A percentile compares a stretch with the other conserved stretches of the same genome.
These are phyloP conservation scores for Gymnoscopelus braueri DNA, from an alignment of 2,797 vertebrate genomes.

Conservation along the genomic window DNA sequence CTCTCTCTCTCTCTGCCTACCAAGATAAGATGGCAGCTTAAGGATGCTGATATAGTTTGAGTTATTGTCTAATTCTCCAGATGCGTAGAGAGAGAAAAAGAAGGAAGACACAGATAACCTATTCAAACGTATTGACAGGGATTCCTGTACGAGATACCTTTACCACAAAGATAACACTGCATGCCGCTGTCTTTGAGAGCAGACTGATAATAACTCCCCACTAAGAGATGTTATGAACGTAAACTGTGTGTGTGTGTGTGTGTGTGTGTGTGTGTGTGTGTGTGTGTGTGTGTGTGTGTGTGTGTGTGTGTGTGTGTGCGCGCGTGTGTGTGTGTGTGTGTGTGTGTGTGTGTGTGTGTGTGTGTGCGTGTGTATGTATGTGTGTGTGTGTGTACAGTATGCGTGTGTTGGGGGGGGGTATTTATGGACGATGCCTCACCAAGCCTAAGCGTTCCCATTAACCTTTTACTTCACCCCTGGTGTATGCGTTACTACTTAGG, in stretches of 20 bases:
- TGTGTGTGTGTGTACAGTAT: too few relatives aligned
- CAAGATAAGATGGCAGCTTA: too few relatives aligned
- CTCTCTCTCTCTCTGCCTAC: too few relatives aligned
- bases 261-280: constrained; percentile 28
- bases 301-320: constrained; percentile 31
- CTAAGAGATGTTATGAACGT: constrained; percentile 42
- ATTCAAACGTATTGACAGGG: background rate
- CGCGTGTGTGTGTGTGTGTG: constrained; percentile 32
- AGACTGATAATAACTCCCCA: constrained; percentile 52
- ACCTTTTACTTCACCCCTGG: background rate
- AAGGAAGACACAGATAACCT: background rate
- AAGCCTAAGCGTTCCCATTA: background rate
- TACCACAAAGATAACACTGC: constrained; percentile 29
- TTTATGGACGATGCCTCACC: constrained; percentile 20
- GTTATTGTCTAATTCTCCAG: too few relatives aligned
- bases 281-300: constrained; percentile 35
- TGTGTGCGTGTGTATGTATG: constrained; percentile 25
- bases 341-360: constrained; percentile 10
- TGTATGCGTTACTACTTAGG: background rate
- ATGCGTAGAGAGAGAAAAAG: too few relatives aligned
- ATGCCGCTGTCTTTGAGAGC: constrained; percentile 62
- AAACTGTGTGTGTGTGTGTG: constrained; percentile 40
- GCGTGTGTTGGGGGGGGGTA: too few relatives aligned
- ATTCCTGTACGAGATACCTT: constrained; percentile 43
- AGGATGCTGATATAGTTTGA: too few relatives aligned